A percentile compares a stretch with the other conserved stretches of the same genome.
phyloP scores from a whole-genome alignment of 2,113 vertebrate genomes.

The Anolis carolinensis region DNA sequence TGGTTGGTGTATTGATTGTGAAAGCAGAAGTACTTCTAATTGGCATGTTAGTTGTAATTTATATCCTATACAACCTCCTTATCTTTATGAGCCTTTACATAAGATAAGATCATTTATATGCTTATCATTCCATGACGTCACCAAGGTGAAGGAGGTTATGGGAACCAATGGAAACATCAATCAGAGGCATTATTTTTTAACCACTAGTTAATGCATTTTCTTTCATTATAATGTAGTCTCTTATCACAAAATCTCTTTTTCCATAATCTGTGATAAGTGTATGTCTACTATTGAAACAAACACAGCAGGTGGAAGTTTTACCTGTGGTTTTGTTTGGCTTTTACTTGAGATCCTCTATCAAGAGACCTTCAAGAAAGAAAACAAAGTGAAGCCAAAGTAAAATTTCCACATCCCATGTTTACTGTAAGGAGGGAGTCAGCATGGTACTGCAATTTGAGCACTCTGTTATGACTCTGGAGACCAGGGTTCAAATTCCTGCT shows the following conservation, averaged over 20 bases:
- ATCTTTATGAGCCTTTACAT: slow-evolving; percentile 42
- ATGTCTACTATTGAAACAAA: too few species aligned
- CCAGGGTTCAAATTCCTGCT: too few species aligned
- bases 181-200: slow-evolving; percentile 6
- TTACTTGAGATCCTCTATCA: too few species aligned
- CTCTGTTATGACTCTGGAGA: too few species aligned
- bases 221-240: rapidly evolving
- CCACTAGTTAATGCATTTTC: not conserved
- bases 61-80: slow-evolving; percentile 36
- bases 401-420: too few species aligned
- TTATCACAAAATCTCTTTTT: too few species aligned
- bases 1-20: slow-evolving; percentile 19
- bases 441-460: too few species aligned
- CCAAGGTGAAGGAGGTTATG: not conserved
- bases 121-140: not conserved
- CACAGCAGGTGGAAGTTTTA: too few species aligned
- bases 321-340: too few species aligned
- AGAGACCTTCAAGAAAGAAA: too few species aligned
- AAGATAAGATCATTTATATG: slow-evolving; percentile 25
- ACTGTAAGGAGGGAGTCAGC: too few species aligned
- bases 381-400: too few species aligned
- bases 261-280: not conserved
- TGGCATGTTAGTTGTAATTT: slow-evolving; percentile 38
- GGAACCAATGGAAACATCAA: not conserved
- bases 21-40: slow-evolving; percentile 35